phyloP scores from a whole-genome alignment of 2,888 invertebrate species.

The Cinara cedri region DNA sequence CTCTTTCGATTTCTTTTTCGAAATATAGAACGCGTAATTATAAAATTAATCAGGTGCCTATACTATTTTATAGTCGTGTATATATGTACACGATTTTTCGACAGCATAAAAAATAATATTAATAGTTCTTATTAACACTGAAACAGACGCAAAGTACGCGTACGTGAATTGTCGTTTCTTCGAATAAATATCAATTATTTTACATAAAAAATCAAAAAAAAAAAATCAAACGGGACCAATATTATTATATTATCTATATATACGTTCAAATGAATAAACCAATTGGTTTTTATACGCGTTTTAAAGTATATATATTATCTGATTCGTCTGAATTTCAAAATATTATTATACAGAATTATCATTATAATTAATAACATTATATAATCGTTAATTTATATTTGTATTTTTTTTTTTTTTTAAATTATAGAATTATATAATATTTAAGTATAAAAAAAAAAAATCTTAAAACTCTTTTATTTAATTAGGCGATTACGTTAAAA shows the following conservation, averaged over 20 bases:
- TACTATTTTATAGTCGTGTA: too few relatives aligned
- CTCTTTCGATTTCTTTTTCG: too few relatives aligned
- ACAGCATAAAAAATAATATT: not conserved
- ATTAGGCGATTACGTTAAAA: slow-evolving; percentile 4
- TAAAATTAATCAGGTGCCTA: too few relatives aligned
- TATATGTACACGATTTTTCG: not conserved
- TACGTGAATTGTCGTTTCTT: not conserved
- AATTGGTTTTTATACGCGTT: slow-evolving; percentile 6
- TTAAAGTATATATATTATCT: slow-evolving; percentile 7
- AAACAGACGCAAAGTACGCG: too few relatives aligned
- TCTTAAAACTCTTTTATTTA: not conserved
- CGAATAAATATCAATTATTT: slow-evolving; percentile 27
- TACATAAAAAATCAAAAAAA: slow-evolving; percentile 1
- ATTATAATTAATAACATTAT: not conserved
- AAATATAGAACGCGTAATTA: too few relatives aligned
- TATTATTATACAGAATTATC: not conserved
- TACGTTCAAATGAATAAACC: slow-evolving; percentile 27
- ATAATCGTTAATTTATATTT: not conserved
- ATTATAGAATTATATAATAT: slow-evolving; percentile 17
- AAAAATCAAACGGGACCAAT: not conserved
- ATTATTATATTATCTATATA: slow-evolving; percentile 6
- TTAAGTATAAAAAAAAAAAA: too few relatives aligned
- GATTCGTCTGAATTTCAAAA: not conserved
- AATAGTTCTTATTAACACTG: not conserved
- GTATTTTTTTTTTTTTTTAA: not conserved